Conservation (phyloP, 2,888 invertebrate species). For the Vanessa cardui region DNA sequence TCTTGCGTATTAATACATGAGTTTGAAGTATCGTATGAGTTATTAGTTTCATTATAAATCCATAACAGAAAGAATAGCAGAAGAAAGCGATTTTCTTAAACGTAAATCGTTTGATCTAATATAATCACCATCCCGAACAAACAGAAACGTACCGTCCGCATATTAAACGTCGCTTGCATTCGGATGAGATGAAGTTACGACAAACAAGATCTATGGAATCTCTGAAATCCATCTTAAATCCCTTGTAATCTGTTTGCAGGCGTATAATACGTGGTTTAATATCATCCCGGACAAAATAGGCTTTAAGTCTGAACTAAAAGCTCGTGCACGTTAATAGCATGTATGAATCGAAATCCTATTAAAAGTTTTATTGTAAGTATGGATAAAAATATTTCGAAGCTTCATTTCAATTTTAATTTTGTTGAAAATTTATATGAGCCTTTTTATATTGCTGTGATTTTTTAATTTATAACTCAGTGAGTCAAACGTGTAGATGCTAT, state of each 20-base stretch:
- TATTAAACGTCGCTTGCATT: constrained; percentile 19
- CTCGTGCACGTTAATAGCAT: constrained; percentile 11
- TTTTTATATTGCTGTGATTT: too few species aligned
- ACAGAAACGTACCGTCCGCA: constrained; percentile 2
- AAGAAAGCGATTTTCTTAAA: too few species aligned
- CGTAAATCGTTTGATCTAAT: neutral
- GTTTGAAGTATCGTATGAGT: too few species aligned
- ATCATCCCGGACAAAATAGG: constrained; percentile 28
- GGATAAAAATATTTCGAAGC: neutral
- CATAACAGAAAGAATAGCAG: too few species aligned
- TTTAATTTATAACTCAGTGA: too few species aligned
- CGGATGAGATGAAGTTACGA: constrained; percentile 18
- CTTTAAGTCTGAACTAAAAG: constrained; percentile 30
- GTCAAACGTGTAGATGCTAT: neutral
- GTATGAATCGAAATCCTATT: constrained; percentile 16
- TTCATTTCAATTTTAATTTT: neutral
- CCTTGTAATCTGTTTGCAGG: constrained; percentile 34
- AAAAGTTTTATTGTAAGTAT: neutral
- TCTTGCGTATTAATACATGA: too few species aligned
- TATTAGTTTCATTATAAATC: too few species aligned
- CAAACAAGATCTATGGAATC: constrained; percentile 32
- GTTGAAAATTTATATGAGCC: too few species aligned
- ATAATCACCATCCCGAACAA: constrained; percentile 13
- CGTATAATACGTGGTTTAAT: constrained; percentile 17
- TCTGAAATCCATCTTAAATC: constrained; percentile 12